These are phyloP conservation scores for Drosophila sproati DNA, from an alignment of 1,140 invertebrate species.

Conservation along the genomic window DNA sequence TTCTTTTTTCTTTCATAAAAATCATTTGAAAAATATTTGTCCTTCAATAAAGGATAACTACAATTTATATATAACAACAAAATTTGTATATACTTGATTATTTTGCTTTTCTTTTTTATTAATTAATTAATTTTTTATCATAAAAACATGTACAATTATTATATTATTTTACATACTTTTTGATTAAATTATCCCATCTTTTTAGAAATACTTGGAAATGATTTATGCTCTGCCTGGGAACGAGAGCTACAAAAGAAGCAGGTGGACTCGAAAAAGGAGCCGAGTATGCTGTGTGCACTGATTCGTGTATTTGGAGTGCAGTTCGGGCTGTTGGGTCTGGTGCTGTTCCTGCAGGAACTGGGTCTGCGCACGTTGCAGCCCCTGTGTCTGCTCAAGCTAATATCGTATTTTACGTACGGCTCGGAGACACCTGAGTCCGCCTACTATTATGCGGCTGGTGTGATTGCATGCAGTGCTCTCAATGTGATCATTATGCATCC, in stretches of 20 bases:
- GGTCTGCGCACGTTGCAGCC: constrained; percentile 88
- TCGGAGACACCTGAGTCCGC: constrained; percentile 85
- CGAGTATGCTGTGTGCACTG: constrained; percentile 63
- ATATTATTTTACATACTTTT: too few species aligned
- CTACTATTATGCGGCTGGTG: constrained; percentile 88
- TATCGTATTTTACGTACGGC: constrained; percentile 87
- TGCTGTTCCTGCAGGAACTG: constrained; percentile 72
- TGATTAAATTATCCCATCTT: background rate
- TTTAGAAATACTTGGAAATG: constrained; percentile 73
- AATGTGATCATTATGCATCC: constrained; percentile 91
- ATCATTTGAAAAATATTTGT: too few species aligned
- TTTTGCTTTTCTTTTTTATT: constrained; percentile 18
- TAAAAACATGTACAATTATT: too few species aligned
- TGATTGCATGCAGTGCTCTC: constrained; percentile 89
- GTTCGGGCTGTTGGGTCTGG: constrained; percentile 66
- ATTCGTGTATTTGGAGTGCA: constrained; percentile 69
- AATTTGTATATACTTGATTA: background rate
- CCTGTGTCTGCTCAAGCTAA: constrained; percentile 89
- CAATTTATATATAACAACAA: too few species aligned
- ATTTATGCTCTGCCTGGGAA: constrained; percentile 70
- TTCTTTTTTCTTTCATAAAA: too few species aligned
- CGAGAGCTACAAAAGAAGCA: constrained; percentile 53
- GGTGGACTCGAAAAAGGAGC: constrained; percentile 59
- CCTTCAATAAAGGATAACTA: too few species aligned
- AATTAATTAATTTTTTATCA: constrained; percentile 1